Conservation (phyloP, 2,888 invertebrate genomes). For the Conomelus anceps region DNA sequence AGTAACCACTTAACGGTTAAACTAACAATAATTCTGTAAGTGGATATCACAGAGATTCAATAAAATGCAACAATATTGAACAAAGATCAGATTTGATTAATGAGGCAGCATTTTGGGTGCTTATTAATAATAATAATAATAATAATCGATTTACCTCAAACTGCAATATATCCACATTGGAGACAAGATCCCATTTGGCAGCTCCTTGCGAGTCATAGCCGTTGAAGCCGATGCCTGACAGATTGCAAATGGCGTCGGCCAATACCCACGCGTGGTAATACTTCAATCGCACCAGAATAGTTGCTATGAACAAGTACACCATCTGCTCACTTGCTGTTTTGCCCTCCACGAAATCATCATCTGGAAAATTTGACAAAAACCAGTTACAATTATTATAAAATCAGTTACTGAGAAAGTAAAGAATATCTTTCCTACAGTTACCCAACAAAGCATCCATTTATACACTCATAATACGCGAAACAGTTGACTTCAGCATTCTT, state of each 20-base stretch:
- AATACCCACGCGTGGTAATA: constrained; percentile 97
- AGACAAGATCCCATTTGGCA: constrained; percentile 84
- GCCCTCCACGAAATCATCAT: constrained; percentile 56
- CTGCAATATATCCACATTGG: constrained; percentile 80
- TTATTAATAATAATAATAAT: background rate
- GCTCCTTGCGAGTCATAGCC: constrained; percentile 71
- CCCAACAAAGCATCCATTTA: too few relatives aligned
- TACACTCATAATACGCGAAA: too few relatives aligned
- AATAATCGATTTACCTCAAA: constrained; percentile 66
- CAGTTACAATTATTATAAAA: background rate
- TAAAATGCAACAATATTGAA: background rate
- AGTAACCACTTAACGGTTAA: too few relatives aligned
- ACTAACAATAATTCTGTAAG: too few relatives aligned
- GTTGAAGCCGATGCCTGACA: constrained; percentile 82
- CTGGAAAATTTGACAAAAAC: constrained; percentile 41
- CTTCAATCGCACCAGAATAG: constrained; percentile 77
- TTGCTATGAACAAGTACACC: constrained; percentile 67
- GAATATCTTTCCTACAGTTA: background rate
- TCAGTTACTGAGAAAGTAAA: background rate
- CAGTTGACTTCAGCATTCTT: too few relatives aligned
- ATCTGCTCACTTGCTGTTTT: constrained; percentile 57
- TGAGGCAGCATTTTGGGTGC: too few relatives aligned
- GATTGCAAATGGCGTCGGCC: constrained; percentile 92
- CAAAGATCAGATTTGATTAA: too few relatives aligned
- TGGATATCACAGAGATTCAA: background rate